Percentiles rank a stretch among this genome's conserved stretches.
phyloP scores from a whole-genome alignment of 2,113 vertebrate species.

The Indri indri region DNA sequence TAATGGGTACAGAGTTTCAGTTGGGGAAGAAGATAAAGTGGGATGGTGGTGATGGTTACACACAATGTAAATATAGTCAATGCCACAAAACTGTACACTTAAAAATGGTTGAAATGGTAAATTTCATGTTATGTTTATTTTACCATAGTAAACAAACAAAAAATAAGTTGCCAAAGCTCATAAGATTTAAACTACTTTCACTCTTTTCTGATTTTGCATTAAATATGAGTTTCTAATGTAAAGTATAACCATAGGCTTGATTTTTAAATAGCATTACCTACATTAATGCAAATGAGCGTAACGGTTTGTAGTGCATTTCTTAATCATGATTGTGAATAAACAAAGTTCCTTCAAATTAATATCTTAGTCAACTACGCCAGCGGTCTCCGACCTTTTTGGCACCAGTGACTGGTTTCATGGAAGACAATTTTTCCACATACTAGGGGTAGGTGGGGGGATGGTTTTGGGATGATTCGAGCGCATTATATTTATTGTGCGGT shows the following conservation, averaged over 20 bases:
- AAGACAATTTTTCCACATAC: no score
- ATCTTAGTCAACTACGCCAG: neutral
- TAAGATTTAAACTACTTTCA: neutral
- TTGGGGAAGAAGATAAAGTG: neutral
- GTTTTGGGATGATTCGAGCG: no score
- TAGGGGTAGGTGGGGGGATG: no score
- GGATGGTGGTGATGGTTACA: neutral
- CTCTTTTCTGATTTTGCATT: neutral
- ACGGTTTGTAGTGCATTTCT: neutral
- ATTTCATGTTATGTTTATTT: neutral
- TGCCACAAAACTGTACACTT: neutral
- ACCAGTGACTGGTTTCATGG: no score
- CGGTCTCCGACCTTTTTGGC: no score
- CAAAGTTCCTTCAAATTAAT: constrained; percentile 46
- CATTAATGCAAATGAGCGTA: constrained; percentile 11
- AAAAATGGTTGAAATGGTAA: neutral
- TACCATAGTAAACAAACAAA: neutral
- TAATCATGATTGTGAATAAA: constrained; percentile 25
- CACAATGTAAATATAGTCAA: neutral
- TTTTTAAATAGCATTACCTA: constrained; percentile 4
- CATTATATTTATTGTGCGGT: no score
- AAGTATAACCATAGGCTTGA: neutral
- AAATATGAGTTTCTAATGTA: constrained; percentile 24
- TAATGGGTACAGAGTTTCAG: neutral
- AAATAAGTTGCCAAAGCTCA: neutral